Percentiles rank a stretch among this genome's conserved stretches.
Conservation (phyloP, 2,113 vertebrate species). For the Girardinichthys multiradiatus region DNA sequence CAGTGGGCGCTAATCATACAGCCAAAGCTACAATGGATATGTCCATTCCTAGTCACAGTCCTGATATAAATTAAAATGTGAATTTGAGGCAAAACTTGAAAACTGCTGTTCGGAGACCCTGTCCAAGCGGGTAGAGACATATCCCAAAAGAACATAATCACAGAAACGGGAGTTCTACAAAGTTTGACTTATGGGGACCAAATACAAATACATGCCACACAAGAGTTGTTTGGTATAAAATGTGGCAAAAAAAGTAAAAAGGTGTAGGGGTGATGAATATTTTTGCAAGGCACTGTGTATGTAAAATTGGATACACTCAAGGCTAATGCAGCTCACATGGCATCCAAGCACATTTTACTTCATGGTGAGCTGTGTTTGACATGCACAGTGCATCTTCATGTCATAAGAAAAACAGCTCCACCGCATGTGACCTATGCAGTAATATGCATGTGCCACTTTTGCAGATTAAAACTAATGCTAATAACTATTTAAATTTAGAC, state of each 20-base stretch:
- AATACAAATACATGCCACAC: background rate
- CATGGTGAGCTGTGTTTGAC: slow-evolving; percentile 2
- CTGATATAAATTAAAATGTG: too few species aligned
- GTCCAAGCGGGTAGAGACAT: background rate
- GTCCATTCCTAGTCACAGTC: background rate
- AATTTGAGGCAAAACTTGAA: too few species aligned
- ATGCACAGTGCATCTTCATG: background rate
- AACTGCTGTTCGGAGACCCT: too few species aligned
- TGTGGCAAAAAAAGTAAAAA: too few species aligned
- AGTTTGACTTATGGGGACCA: background rate
- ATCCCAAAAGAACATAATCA: background rate
- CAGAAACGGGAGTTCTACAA: background rate
- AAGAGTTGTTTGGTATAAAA: background rate
- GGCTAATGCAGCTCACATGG: background rate
- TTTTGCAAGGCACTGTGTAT: background rate
- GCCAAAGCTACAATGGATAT: background rate
- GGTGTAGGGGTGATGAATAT: background rate
- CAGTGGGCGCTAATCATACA: background rate
- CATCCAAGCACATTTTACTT: background rate
- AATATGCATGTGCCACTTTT: slow-evolving; percentile 1
- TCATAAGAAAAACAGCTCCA: background rate
- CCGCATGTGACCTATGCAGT: background rate
- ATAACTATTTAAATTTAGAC: slow-evolving; percentile 33
- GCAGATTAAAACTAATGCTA: slow-evolving; percentile 31
- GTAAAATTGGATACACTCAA: background rate